Evolutionary conservation across 1,140 invertebrate genomes (phyloP), one percentile per base, ranked within the genome.

Genomic region (Akabosia matsudoensis): DNA sequence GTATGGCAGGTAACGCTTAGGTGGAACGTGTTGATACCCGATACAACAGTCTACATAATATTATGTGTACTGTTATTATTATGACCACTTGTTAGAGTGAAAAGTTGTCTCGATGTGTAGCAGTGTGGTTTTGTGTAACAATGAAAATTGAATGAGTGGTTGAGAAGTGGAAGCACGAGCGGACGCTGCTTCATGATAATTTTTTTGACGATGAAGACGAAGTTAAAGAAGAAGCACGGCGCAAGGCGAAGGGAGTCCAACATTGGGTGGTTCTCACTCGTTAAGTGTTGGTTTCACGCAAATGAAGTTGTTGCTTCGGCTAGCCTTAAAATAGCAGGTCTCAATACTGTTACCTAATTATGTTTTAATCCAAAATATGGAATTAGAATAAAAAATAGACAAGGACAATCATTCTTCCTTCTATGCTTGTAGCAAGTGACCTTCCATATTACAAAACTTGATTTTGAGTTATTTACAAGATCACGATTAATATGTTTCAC

Each of bases 331-430:
- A 18, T 45, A 45, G 37, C 7, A 31, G 61, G 3, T 2, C 26
- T 31, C 10, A 67, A 30, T 67, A 30, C 28, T 30, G 24, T 67
- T 24, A 10, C 30, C 61, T 31, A 67, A 28, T 67, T 67, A 31
- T 67, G 26, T 67, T 28, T 67, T 67, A 67, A 31, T 67, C 30
- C 61, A 24, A 67, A 72, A 72, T 72, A 34, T 28, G 4, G 45
- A 72, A 45, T 24, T 72, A 45, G 45, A 72, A 72, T 72, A 72
- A 72, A 72, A 72, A 72, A 4, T 34, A 37, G 33, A 72, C 70
- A 72, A 72, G 70, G 70, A 34, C 34, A 72, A 34, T 24, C 70
- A 37, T 72, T 51, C 70, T 34, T 67, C 61, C 13, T 72, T 72
- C 45, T 37, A 37, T 72, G 22, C 37, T 22, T 22, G 33, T 7